A percentile compares a stretch with the other conserved stretches of the same genome.
phyloP scores from a whole-genome alignment of 2,113 vertebrate species.

The Tetraodon nigroviridis region DNA sequence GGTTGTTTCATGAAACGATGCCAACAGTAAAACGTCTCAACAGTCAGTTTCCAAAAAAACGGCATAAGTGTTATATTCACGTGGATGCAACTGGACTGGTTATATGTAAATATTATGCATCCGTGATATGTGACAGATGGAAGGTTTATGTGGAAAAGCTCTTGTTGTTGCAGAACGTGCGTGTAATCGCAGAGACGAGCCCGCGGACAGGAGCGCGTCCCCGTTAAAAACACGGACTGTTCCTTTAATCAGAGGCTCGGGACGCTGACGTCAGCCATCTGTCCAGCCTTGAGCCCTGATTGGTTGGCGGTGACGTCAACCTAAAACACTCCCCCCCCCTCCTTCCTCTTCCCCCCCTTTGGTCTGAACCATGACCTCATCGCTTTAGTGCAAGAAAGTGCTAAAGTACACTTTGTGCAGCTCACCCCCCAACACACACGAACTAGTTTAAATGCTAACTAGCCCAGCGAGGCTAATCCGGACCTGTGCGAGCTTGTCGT shows the following conservation, averaged over 20 bases:
- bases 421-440: slow-evolving; percentile 23
- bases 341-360: slow-evolving; percentile 45
- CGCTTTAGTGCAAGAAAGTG: slow-evolving; percentile 79
- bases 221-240: slow-evolving; percentile 59
- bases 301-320: slow-evolving; percentile 90
- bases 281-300: slow-evolving; percentile 77
- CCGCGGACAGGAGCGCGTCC: slow-evolving; percentile 15
- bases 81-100: too few species aligned
- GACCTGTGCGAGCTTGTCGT: slow-evolving; percentile 29
- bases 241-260: slow-evolving; percentile 73
- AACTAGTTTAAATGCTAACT: slow-evolving; percentile 31
- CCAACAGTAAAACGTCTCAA: too few species aligned
- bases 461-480: slow-evolving; percentile 39
- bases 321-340: slow-evolving; percentile 35
- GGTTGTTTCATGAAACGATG: too few species aligned
- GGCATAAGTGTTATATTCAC: too few species aligned
- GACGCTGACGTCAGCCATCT: slow-evolving; percentile 80
- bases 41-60: too few species aligned
- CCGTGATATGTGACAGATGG: too few species aligned
- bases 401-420: slow-evolving; percentile 74
- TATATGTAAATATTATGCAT: too few species aligned
- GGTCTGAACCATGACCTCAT: slow-evolving; percentile 84
- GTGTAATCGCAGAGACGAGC: not conserved
- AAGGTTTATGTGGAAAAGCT: not conserved
- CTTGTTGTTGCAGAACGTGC: not conserved